Base-by-base conservation (phyloP, 2,113 vertebrate genomes). In the Aramus guarauna region DNA sequence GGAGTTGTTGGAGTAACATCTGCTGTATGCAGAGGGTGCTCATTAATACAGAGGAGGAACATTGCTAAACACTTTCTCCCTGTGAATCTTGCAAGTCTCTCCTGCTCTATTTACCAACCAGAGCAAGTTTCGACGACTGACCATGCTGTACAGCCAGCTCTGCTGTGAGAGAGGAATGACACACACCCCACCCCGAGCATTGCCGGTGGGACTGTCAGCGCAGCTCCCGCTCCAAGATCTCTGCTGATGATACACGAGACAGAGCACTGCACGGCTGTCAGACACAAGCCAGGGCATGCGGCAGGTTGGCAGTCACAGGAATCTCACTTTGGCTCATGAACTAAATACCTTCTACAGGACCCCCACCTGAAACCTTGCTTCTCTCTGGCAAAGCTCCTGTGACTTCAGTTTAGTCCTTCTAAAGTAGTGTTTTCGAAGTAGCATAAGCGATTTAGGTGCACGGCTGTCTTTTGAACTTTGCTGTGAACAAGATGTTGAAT, bases 281-380 rank as follows among this genome's bases (percentile, higher is more conserved):
- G 96, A 73, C 73, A 90, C 98, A 96, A 97, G 98, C 96, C 23
- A 8, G 67, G 94, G 89, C 98, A 96, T 97, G 98, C 15, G 45
- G 59, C 41, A 85, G 67, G 79, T 75, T 96, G 96, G 96, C 89
- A 96, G 94, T 92, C 48, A 55, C 11, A 85, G 92, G 90, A 96
- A 76, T 93, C 92, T 85, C 92, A 90, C 81, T 96, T 93, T 72
- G 74, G 85, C 73, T 95, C 41, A 15, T 63, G 68, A 73, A 64
- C 27, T 21, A 64, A 92, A 64, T 73, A 27, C 22, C 74, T 90
- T 90, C 56, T n/a, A 9, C 5, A 56, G 27, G 60, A 92, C 59
- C n/a, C 22, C 10, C 9, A 20, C 27, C 43, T 56, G 36, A 83
- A 94, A 66, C 21, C 17, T 39, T 66, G 6, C n/a, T 74, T 83